Base-by-base conservation (phyloP, 2,797 vertebrate genomes). In the Taeniopygia guttata region DNA sequence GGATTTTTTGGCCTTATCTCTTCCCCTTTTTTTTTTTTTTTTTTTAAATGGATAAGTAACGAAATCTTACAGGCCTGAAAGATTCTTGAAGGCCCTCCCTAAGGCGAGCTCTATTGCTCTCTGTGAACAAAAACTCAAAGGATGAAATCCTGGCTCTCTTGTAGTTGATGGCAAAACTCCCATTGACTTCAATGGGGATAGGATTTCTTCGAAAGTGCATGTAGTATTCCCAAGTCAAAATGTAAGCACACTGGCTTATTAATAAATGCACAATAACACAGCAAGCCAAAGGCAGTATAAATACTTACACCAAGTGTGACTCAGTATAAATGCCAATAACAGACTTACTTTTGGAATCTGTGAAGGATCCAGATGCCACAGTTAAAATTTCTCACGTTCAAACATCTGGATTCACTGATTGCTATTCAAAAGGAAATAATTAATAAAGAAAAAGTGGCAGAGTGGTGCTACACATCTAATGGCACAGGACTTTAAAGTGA, bases 371-470 rank as follows among this genome's bases (percentile, higher is more conserved):
- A 95, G 82, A 91, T 95, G 94, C 87, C 89, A 81, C 73, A 86
- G 84, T 76, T 91, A 92, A 55, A 76, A 63, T 94, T 70, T 95
- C 82, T 94, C 95, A 91, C 89, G 0, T 95, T 94, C 82, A 93
- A 68, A 89, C 95, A 96, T 96, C 95, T 96, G 95, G 92, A 77
- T 92, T 84, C 69, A 67, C 66, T 89, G 89, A 76, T 92, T 87
- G 66, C 73, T 84, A 42, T 89, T 94, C 93, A 81, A 89, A 93
- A 95, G 95, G 95, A 96, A 96, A 94, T 89, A 95, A 96, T 96
- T 94, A 96, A 96, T 96, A 96, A 95, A 81, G 91, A 59, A 77
- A 74, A 96, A 89, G 87, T 91, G 94, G 62, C 94, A 89, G 92
- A 91, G 55, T 86, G 87, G 79, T 96, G 89, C 80, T 91, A 69